Percentiles rank a stretch among this genome's conserved stretches.
Conservation (phyloP, 2,113 vertebrate genomes). For the Lamprotornis superbus region DNA sequence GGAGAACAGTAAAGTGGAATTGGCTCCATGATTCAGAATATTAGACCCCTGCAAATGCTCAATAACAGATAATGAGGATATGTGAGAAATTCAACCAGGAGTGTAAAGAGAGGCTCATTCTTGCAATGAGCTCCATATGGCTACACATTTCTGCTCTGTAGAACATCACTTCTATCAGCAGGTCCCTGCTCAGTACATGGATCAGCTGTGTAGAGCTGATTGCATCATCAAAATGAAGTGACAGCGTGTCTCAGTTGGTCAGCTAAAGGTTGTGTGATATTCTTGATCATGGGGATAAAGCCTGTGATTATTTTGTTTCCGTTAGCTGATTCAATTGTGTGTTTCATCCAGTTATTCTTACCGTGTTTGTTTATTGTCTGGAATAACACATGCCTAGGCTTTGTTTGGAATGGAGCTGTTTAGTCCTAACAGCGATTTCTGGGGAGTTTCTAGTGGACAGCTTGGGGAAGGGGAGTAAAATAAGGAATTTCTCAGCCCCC, state of each 20-base stretch:
- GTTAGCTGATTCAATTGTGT: not conserved
- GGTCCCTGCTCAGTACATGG: not conserved
- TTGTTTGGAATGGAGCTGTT: not conserved
- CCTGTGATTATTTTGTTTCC: not conserved
- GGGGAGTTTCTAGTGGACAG: not conserved
- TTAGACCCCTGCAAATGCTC: conserved; percentile 30
- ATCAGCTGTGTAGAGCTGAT: not conserved
- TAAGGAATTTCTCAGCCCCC: not conserved
- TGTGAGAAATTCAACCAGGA: conserved; percentile 54
- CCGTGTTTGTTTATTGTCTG: not conserved
- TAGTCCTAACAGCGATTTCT: not conserved
- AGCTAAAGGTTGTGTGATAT: not conserved
- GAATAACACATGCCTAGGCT: not conserved
- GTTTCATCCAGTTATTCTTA: not conserved
- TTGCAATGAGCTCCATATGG: conserved; percentile 61
- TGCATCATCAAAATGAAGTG: conserved; percentile 19
- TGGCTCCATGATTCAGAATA: not conserved
- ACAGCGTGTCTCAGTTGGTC: not conserved
- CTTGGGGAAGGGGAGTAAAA: not conserved
- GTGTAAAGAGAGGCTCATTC: conserved; percentile 36
- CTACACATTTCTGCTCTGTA: conserved; percentile 41
- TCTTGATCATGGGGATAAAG: not conserved
- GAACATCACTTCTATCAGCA: conserved; percentile 34
- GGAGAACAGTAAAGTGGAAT: conserved; percentile 1
- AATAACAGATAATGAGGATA: conserved; percentile 48